phyloP scores from a whole-genome alignment of 1,140 invertebrate species.

The Panulirus ornatus region DNA sequence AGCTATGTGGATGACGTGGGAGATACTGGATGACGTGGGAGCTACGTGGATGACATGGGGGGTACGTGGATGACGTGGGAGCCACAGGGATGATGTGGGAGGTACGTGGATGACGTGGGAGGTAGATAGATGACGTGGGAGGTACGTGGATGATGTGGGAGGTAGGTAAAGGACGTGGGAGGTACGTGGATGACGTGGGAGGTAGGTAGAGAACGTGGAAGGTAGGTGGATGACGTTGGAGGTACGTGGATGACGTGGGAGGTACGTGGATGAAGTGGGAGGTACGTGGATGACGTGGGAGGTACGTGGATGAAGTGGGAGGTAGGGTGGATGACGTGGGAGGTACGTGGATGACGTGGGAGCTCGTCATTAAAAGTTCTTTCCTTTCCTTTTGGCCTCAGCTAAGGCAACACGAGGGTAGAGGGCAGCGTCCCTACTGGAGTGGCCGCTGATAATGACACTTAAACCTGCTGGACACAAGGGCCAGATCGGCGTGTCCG shows the following conservation, averaged over 20 bases:
- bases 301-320: neutral
- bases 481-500: neutral
- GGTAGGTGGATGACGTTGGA: neutral
- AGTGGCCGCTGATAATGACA: neutral
- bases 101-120: neutral
- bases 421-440: neutral
- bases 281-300: no score
- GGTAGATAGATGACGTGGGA: no score
- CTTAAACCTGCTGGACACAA: neutral
- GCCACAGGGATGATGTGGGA: no score
- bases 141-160: no score
- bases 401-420: neutral
- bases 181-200: neutral
- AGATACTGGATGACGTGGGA: neutral
- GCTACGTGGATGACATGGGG: no score
- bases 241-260: no score
- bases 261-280: neutral
- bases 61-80: neutral
- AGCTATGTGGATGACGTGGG: no score
- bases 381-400: conserved; percentile 15
- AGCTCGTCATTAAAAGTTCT: conserved; percentile 5
- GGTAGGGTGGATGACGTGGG: no score
- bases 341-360: neutral
- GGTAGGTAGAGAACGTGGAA: neutral
- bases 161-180: no score